These are phyloP conservation scores for Nymphalis io DNA, from an alignment of 1,140 invertebrate genomes.

Conservation along the genomic window DNA sequence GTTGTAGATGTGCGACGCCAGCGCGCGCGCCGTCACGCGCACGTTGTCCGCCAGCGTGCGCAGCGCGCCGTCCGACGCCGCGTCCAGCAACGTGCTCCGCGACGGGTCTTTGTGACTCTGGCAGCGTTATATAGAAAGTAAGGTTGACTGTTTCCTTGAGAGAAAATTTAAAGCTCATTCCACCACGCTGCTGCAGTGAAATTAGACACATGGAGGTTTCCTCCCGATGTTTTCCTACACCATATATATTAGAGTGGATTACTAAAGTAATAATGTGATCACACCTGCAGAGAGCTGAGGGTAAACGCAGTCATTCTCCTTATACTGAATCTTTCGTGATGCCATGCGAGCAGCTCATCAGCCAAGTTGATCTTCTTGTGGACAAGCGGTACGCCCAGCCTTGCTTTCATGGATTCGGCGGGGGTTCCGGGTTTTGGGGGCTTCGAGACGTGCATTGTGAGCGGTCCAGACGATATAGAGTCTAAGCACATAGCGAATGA, in stretches of 20 bases:
- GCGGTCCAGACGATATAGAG: slow-evolving; percentile 85
- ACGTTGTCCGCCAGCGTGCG: slow-evolving; percentile 86
- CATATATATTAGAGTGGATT: no score
- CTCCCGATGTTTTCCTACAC: no score
- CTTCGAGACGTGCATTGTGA: slow-evolving; percentile 97
- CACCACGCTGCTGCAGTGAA: no score
- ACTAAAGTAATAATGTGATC: not conserved
- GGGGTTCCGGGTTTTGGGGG: slow-evolving; percentile 93
- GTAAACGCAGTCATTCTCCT: slow-evolving; percentile 95
- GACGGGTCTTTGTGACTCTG: slow-evolving; percentile 68
- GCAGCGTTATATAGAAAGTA: not conserved
- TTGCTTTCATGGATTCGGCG: slow-evolving; percentile 75
- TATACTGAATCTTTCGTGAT: slow-evolving; percentile 98
- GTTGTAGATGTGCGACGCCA: slow-evolving; percentile 93
- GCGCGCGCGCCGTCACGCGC: slow-evolving; percentile 88
- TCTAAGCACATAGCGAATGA: slow-evolving; percentile 96
- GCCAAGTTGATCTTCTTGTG: slow-evolving; percentile 99
- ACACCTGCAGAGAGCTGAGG: slow-evolving; percentile 83
- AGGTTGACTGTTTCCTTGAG: no score
- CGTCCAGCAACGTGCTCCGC: slow-evolving; percentile 57
- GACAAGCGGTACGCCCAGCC: slow-evolving; percentile 70
- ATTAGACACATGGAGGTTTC: no score
- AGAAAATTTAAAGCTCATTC: not conserved
- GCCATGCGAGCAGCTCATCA: slow-evolving; percentile 96
- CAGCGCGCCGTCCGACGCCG: slow-evolving; percentile 49